Base-by-base conservation (phyloP, 2,888 invertebrate genomes). In the Taphrorychus bicolor region DNA sequence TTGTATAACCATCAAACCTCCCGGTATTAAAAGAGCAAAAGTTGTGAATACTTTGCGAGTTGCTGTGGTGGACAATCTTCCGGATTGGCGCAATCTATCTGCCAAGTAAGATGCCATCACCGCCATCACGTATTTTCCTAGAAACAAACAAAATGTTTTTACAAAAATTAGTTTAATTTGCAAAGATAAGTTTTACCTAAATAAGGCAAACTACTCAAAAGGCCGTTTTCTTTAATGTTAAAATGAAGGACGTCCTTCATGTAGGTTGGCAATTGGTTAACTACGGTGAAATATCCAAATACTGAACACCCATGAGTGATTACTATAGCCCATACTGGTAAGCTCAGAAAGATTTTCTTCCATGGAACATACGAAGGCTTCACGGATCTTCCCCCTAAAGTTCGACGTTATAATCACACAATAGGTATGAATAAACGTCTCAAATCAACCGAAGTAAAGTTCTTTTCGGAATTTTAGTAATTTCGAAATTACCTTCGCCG, bases 261-360 rank as follows among this genome's bases (percentile, higher is more conserved):
- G 81, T 92, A 95, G 1, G 91, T 92, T 4, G 95, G 95, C 76
- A 95, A 85, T 77, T 94, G 94, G 83, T 94, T 92, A 73, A 94
- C 89, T 24, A 95, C 91, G 9, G 93, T 94, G 83, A 94, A 94
- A 84, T 93, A 94, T 0, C 94, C 92, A 83, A 93, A 95, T 53
- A 94, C 93, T 4, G 93, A 93, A 62, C 92, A 89, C 0, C 88
- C 91, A 78, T 94, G 94, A 0, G 92, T 92, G 64, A 94, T 82
- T 72, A 94, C 87, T 78, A 94, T 93, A 11, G 94, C 93, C 93
- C 93, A 94, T 3, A 94, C 94, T 0, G 93, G 91, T 0, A 86
- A 77, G 0, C 93, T 92, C 1, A 86, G 84, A 45, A 94, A 79
- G 73, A 95, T 83, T 17, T 84, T 80, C 58, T 81, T 83, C 93